Evolutionary conservation across 2,888 invertebrate genomes (phyloP).

Genomic region (Heteromurus nitidus): DNA sequence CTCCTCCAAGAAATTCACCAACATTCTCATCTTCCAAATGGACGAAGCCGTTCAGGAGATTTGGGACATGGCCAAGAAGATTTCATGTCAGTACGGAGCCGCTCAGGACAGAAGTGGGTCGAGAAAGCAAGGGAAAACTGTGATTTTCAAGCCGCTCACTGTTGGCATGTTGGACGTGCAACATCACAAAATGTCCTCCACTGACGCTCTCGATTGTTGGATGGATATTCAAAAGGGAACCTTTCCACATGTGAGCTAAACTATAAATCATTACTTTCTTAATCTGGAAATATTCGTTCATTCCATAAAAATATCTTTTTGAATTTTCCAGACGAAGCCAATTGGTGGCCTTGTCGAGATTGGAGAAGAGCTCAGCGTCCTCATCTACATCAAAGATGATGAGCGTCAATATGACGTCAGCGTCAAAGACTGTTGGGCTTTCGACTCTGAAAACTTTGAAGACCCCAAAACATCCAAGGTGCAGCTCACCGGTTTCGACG

Average conservation of each 20-base stretch:
- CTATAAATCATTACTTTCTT: neutral
- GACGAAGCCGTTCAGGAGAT: constrained; percentile 82
- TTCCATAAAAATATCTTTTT: constrained; percentile 1
- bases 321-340: constrained; percentile 78
- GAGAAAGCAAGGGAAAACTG: constrained; percentile 71
- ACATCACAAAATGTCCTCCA: constrained; percentile 79
- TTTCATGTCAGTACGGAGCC: constrained; percentile 77
- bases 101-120: neutral
- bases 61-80: constrained; percentile 82
- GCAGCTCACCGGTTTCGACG: constrained; percentile 82
- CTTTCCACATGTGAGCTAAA: constrained; percentile 80
- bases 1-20: constrained; percentile 81
- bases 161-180: constrained; percentile 83
- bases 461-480: constrained; percentile 79
- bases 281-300: neutral
- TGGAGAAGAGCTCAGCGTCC: constrained; percentile 83
- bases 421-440: constrained; percentile 85
- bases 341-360: constrained; percentile 81
- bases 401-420: constrained; percentile 81
- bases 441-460: constrained; percentile 81
- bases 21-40: constrained; percentile 82
- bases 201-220: constrained; percentile 83
- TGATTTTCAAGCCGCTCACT: constrained; percentile 80
- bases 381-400: constrained; percentile 82
- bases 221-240: constrained; percentile 85